Evolutionary conservation across 2,113 vertebrate genomes (phyloP).

Genomic region (Mus musculus): DNA sequence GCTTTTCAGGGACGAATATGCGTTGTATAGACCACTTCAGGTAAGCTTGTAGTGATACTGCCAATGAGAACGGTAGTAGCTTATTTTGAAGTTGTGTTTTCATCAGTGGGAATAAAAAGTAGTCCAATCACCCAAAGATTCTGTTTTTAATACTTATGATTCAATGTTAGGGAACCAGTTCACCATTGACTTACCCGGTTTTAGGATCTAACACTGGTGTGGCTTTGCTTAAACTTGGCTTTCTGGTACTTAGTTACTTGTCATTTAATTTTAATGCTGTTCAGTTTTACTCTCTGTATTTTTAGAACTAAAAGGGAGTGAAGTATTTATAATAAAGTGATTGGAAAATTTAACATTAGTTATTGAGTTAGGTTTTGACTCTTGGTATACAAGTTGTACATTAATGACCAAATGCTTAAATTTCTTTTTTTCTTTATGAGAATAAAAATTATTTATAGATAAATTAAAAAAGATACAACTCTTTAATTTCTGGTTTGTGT

Average conservation of each 20-base stretch:
- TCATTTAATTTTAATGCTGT: constrained; percentile 46
- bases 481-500: constrained; percentile 35
- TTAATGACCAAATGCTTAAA: not conserved
- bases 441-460: constrained; percentile 22
- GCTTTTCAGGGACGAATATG: constrained; percentile 98
- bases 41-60: constrained; percentile 81
- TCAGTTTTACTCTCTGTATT: not conserved
- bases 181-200: not conserved
- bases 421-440: not conserved
- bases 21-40: constrained; percentile 96
- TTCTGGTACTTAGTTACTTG: constrained; percentile 10
- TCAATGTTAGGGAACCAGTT: not conserved
- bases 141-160: not conserved
- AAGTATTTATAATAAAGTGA: not conserved
- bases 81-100: not conserved
- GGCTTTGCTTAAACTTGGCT: constrained; percentile 34
- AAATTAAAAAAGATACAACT: not conserved
- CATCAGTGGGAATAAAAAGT: not conserved
- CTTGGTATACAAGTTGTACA: not conserved
- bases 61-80: not conserved
- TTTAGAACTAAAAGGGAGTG: not conserved
- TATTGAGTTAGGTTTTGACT: constrained; percentile 14
- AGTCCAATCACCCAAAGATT: not conserved
- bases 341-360: constrained; percentile 20
- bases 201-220: not conserved